Evolutionary conservation across 2,797 vertebrate species (phyloP).

Genomic region (Simalia tracyae): DNA sequence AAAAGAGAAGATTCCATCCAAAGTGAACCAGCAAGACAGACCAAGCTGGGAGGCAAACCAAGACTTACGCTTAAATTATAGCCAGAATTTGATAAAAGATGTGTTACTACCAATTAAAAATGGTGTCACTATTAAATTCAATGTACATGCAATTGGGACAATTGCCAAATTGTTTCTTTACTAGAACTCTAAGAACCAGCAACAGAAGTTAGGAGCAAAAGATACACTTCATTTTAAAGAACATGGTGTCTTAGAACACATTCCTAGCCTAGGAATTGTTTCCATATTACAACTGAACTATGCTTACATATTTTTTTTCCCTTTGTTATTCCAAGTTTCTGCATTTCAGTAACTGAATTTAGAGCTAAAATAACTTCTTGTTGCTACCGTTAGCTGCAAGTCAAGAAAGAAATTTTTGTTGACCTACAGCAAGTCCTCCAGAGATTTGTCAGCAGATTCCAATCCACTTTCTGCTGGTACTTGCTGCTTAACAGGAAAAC

Average conservation of each 20-base stretch:
- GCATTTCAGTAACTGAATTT: neutral
- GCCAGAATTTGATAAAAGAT: neutral
- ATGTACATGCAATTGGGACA: neutral
- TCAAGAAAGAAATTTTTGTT: neutral
- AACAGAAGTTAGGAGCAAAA: neutral
- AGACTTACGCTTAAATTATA: too few species aligned
- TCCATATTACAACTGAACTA: neutral
- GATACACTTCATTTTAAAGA: neutral
- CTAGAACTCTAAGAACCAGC: neutral
- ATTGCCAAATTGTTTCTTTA: neutral
- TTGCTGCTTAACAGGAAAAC: too few species aligned
- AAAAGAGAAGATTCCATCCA: neutral
- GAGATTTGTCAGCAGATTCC: too few species aligned
- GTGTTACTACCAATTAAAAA: neutral
- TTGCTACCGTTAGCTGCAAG: neutral
- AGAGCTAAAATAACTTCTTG: neutral
- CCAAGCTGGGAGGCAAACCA: neutral
- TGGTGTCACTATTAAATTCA: neutral
- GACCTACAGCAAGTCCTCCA: too few species aligned
- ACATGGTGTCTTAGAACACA: neutral
- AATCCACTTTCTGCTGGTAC: too few species aligned
- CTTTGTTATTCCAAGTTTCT: neutral
- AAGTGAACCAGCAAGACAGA: neutral
- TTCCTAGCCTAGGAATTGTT: neutral
- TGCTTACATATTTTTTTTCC: neutral